A percentile compares a stretch with the other conserved stretches of the same genome.
Evolutionary conservation across 2,888 invertebrate genomes (phyloP).

Genomic region (Actias luna): DNA sequence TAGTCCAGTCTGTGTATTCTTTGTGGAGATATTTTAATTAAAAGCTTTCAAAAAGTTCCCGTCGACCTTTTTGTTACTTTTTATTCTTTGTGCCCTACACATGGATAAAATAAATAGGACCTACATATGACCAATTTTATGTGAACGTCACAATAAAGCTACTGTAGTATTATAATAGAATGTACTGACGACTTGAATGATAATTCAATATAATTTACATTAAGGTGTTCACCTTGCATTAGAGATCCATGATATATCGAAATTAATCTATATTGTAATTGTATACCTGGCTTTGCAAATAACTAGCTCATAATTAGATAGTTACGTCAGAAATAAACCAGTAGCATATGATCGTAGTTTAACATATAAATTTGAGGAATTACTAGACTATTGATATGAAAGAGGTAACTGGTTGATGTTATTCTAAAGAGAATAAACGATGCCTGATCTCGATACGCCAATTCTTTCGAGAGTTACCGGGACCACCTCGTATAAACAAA

Average conservation of each 20-base stretch:
- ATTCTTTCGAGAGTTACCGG: too few relatives aligned
- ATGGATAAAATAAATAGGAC: not conserved
- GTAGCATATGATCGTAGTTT: not conserved
- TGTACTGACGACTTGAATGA: not conserved
- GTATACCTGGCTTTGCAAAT: not conserved
- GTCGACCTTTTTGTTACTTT: not conserved
- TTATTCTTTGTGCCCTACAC: not conserved
- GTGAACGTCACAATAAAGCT: not conserved
- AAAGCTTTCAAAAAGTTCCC: not conserved
- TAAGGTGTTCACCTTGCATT: not conserved
- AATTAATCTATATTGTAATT: conserved; percentile 2
- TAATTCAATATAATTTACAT: not conserved
- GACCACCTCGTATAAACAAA: too few relatives aligned
- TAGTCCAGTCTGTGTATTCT: not conserved
- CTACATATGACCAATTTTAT: not conserved
- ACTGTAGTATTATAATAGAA: not conserved
- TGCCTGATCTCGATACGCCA: too few relatives aligned
- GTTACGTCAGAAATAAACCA: not conserved
- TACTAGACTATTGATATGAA: too few relatives aligned
- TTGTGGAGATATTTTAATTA: conserved; percentile 2
- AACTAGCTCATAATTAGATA: not conserved
- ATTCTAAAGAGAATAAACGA: too few relatives aligned
- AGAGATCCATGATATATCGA: not conserved
- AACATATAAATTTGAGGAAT: not conserved
- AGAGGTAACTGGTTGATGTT: too few relatives aligned